Conservation (phyloP, 2,888 invertebrate genomes). For the Antheraea yamamai region DNA sequence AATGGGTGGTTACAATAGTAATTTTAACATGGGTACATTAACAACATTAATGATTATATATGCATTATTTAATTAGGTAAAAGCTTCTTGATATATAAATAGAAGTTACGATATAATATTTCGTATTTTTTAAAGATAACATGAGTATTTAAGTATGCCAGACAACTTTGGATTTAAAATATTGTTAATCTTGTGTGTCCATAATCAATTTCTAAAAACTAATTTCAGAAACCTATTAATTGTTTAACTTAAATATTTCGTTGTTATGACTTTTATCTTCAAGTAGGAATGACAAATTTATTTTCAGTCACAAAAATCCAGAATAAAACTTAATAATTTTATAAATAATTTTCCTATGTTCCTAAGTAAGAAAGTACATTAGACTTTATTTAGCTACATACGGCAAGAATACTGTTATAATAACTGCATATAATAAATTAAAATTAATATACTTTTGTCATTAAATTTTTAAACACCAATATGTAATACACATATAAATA, state of each 20-base stretch:
- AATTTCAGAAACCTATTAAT: neutral
- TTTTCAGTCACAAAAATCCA: neutral
- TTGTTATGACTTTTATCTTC: neutral
- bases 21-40: neutral
- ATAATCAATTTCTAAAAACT: neutral
- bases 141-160: neutral
- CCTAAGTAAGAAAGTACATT: too few species aligned
- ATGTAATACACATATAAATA: conserved; percentile 41
- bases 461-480: conserved; percentile 26
- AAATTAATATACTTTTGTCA: conserved; percentile 31
- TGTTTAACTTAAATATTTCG: neutral
- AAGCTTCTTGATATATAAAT: neutral
- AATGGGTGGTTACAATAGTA: conserved; percentile 3
- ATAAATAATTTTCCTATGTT: too few species aligned
- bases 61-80: neutral
- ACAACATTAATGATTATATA: neutral
- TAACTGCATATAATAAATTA: too few species aligned
- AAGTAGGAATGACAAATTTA: conserved; percentile 2
- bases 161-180: neutral
- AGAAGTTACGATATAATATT: neutral
- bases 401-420: too few species aligned
- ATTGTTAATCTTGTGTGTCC: neutral
- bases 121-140: neutral
- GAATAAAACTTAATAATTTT: too few species aligned
- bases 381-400: too few species aligned